Conservation (phyloP, 2,797 vertebrate species). For the Calcarius lapponicus region DNA sequence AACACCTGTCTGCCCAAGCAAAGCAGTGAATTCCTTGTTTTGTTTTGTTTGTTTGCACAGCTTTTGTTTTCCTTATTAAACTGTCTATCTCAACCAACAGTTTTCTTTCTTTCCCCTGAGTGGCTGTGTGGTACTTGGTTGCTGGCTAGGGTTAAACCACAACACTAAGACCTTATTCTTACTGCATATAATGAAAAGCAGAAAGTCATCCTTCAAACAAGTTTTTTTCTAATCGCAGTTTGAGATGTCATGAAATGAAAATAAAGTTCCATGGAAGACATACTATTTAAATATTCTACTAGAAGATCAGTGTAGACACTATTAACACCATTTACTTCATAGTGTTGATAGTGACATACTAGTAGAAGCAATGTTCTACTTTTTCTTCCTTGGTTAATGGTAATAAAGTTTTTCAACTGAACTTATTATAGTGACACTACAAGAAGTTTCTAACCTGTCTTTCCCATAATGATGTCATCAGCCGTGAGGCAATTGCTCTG, state of each 20-base stretch:
- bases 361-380: not conserved
- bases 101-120: not conserved
- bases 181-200: not conserved
- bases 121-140: not conserved
- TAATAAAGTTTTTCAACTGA: not conserved
- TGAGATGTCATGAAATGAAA: not conserved
- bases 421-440: not conserved
- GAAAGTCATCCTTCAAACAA: not conserved
- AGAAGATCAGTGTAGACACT: not conserved
- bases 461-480: constrained; percentile 90
- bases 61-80: not conserved
- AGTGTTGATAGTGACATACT: not conserved
- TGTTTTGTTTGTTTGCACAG: not conserved
- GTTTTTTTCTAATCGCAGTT: not conserved
- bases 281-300: not conserved
- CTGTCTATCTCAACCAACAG: not conserved
- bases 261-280: not conserved
- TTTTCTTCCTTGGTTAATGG: not conserved
- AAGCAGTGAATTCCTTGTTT: not conserved
- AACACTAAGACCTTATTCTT: not conserved
- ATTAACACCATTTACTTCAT: not conserved
- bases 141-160: not conserved
- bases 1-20: not conserved
- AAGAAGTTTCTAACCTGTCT: constrained; percentile 83
- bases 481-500: constrained; percentile 83